Conservation (phyloP, 2,113 vertebrate genomes). For the Scytalopus superciliaris region DNA sequence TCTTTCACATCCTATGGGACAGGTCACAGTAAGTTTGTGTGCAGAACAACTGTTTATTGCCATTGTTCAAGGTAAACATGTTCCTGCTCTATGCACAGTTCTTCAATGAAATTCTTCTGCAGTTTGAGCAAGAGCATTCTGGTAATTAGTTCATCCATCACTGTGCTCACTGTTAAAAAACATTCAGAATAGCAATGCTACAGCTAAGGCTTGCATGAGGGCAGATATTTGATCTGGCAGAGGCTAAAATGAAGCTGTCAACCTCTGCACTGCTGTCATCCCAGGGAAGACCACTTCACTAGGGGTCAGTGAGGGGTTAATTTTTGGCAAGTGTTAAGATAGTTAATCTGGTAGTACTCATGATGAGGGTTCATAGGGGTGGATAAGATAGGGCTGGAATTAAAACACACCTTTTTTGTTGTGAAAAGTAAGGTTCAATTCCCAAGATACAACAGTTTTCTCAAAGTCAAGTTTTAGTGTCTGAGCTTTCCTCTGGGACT, state of each 20-base stretch:
- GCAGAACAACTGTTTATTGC: neutral
- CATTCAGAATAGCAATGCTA: neutral
- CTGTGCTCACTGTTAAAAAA: neutral
- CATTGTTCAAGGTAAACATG: neutral
- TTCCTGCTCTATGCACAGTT: neutral
- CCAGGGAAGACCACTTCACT: neutral
- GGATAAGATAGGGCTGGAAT: neutral
- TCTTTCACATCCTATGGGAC: neutral
- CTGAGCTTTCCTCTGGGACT: neutral
- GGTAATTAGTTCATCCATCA: neutral
- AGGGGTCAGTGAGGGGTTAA: rapidly evolving
- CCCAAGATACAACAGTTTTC: neutral
- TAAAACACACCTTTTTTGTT: neutral
- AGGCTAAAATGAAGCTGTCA: neutral
- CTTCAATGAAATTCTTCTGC: neutral
- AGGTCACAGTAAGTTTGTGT: rapidly evolving
- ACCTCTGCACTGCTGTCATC: neutral
- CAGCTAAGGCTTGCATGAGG: neutral
- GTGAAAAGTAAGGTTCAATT: neutral
- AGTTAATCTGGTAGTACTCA: neutral
- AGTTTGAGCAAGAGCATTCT: neutral
- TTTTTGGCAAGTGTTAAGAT: neutral
- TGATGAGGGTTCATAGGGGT: neutral
- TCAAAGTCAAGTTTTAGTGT: neutral
- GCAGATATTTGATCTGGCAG: neutral